Conservation (phyloP, 2,888 invertebrate species). For the Eueremaeus valkanovi region DNA sequence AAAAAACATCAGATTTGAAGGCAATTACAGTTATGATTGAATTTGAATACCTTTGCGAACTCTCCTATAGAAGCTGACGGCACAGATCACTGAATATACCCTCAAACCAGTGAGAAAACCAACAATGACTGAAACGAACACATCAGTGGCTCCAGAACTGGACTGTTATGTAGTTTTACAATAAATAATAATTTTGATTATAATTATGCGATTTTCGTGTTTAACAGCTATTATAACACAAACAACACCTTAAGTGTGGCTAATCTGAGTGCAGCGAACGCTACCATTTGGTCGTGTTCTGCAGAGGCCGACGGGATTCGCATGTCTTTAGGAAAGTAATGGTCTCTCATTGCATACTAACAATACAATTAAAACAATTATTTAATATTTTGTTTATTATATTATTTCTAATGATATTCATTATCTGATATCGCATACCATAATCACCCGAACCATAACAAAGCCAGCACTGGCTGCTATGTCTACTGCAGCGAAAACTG, state of each 20-base stretch:
- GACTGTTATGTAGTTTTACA: constrained; percentile 43
- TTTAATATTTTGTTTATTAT: too few species aligned
- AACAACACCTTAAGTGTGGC: constrained; percentile 47
- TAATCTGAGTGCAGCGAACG: constrained; percentile 46
- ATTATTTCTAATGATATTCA: constrained; percentile 11
- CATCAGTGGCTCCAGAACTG: constrained; percentile 47
- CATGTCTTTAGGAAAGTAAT: constrained; percentile 47
- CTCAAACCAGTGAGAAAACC: constrained; percentile 47
- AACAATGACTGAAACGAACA: constrained; percentile 47
- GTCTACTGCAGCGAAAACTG: constrained; percentile 48
- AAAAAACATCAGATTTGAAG: neutral
- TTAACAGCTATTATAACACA: too few species aligned
- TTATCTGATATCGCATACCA: constrained; percentile 44
- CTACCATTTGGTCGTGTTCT: constrained; percentile 47
- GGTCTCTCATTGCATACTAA: constrained; percentile 45
- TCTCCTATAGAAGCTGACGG: constrained; percentile 47
- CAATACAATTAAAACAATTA: too few species aligned
- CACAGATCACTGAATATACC: constrained; percentile 48
- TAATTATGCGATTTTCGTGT: too few species aligned
- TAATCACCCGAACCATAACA: constrained; percentile 47
- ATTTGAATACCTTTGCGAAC: constrained; percentile 42
- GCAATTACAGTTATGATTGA: neutral
- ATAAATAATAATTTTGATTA: too few species aligned
- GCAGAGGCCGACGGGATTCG: constrained; percentile 43
- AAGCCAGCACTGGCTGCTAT: constrained; percentile 49